phyloP scores from a whole-genome alignment of 2,113 vertebrate genomes.

The Calidris pygmaea region DNA sequence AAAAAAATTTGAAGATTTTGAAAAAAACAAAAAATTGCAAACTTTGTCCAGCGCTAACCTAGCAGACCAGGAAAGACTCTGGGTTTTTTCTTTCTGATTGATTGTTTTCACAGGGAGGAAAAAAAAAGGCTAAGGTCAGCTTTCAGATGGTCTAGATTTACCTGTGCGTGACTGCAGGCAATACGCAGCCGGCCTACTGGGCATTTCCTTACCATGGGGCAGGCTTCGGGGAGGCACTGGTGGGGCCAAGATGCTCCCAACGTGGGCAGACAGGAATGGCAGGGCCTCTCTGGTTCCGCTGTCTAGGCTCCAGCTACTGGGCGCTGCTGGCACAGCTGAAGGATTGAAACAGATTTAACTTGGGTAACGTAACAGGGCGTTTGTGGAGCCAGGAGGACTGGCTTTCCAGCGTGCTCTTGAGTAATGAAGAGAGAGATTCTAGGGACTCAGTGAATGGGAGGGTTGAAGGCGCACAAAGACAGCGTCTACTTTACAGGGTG shows the following conservation, averaged over 20 bases:
- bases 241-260: constrained; percentile 83
- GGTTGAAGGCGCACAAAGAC: neutral
- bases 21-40: neutral
- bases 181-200: constrained; percentile 51
- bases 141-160: neutral
- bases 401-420: neutral
- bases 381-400: neutral
- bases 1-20: neutral
- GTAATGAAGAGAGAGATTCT: neutral
- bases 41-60: neutral
- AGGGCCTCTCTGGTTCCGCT: constrained; percentile 88
- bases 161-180: neutral
- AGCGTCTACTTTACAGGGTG: neutral
- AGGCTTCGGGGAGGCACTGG: constrained; percentile 88
- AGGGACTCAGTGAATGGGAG: neutral
- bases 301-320: constrained; percentile 92
- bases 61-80: constrained; percentile 16
- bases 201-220: constrained; percentile 83
- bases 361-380: constrained; percentile 22
- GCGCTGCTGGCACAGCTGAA: constrained; percentile 85
- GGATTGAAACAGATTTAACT: constrained; percentile 74
- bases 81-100: neutral
- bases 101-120: neutral
- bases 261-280: constrained; percentile 86
- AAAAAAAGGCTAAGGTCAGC: neutral